Conservation (phyloP, 2,797 vertebrate genomes). For the Lithobates pipiens region DNA sequence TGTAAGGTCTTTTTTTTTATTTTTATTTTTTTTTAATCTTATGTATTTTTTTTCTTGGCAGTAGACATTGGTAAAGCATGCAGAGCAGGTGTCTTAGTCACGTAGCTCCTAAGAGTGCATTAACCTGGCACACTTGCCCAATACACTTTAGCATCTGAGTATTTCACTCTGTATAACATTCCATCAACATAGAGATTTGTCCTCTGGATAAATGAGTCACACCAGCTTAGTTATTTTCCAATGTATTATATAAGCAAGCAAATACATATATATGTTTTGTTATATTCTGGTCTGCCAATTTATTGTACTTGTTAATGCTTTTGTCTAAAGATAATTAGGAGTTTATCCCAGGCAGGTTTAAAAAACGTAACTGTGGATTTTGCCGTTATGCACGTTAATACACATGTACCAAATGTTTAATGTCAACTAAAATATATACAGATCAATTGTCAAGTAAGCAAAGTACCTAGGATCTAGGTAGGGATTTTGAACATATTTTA, state of each 20-base stretch:
- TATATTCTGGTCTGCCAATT: not conserved
- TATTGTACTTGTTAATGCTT: not conserved
- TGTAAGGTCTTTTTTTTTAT: constrained; percentile 16
- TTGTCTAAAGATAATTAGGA: not conserved
- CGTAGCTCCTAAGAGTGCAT: constrained; percentile 67
- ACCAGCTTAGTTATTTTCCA: not conserved
- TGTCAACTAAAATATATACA: too few relatives aligned
- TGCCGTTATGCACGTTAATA: not conserved
- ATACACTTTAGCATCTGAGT: constrained; percentile 52
- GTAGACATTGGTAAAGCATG: constrained; percentile 62
- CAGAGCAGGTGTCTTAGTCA: constrained; percentile 65
- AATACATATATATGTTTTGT: not conserved
- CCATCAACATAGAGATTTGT: constrained; percentile 40
- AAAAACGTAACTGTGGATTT: not conserved
- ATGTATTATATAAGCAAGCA: not conserved
- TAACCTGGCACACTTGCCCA: constrained; percentile 59
- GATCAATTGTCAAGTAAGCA: too few relatives aligned
- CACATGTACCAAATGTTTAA: not conserved
- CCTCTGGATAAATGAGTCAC: constrained; percentile 51
- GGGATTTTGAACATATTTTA: too few relatives aligned
- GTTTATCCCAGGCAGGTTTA: not conserved
- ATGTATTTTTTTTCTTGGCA: constrained; percentile 64
- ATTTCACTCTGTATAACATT: constrained; percentile 62
- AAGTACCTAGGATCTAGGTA: too few relatives aligned
- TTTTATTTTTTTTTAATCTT: constrained; percentile 7